phyloP scores from a whole-genome alignment of 2,888 invertebrate genomes.

The Leptinotarsa peninsularis region DNA sequence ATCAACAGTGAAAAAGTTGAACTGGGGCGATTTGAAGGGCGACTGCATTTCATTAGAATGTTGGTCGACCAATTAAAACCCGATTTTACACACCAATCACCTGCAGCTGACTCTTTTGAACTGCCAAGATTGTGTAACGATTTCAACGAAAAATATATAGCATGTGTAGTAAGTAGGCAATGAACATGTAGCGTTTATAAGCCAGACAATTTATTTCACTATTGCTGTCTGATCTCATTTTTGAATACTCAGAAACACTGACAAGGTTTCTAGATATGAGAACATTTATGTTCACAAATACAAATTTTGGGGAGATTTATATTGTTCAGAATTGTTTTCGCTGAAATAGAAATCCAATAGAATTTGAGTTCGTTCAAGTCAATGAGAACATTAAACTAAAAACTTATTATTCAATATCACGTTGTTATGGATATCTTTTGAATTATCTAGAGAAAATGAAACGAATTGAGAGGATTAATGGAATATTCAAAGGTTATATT shows the following conservation, averaged over 20 bases:
- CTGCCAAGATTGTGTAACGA: conserved; percentile 32
- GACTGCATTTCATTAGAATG: conserved; percentile 53
- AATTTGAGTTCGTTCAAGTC: too few species aligned
- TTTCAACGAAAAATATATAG: conserved; percentile 18
- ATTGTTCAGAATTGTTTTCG: too few species aligned
- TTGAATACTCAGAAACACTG: not conserved
- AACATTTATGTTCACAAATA: too few species aligned
- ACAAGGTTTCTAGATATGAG: too few species aligned
- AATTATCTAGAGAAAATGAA: too few species aligned
- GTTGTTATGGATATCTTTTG: too few species aligned
- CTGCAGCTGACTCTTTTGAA: conserved; percentile 37
- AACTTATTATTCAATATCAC: too few species aligned
- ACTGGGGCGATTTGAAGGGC: conserved; percentile 53
- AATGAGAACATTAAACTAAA: too few species aligned
- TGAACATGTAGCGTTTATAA: conserved; percentile 6
- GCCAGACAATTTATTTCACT: not conserved
- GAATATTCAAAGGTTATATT: too few species aligned
- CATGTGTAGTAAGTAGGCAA: conserved; percentile 9
- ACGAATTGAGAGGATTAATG: too few species aligned
- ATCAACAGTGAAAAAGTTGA: conserved; percentile 45
- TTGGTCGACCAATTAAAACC: conserved; percentile 52
- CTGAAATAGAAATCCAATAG: too few species aligned
- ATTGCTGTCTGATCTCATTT: not conserved
- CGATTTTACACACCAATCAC: conserved; percentile 50
- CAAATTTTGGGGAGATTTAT: too few species aligned